A percentile compares a stretch with the other conserved stretches of the same genome.
Conservation (phyloP, 2,797 vertebrate species). For the Microctenopoma steveboyesi region DNA sequence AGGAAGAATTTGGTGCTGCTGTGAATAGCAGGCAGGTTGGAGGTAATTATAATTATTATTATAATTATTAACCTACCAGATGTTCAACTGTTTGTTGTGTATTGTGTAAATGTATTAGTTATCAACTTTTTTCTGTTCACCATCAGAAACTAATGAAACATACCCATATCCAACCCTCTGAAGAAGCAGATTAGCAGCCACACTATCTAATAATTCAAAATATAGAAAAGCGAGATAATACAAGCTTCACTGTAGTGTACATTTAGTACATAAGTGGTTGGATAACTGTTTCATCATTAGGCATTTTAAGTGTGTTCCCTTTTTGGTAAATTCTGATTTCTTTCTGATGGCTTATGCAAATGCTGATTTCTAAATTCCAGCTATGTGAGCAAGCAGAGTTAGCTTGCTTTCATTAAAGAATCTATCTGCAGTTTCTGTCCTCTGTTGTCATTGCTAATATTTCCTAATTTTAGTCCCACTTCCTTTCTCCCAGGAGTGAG, state of each 20-base stretch:
- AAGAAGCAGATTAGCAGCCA: background rate
- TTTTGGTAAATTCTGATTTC: background rate
- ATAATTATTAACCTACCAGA: background rate
- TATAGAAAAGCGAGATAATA: no score
- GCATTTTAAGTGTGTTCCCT: background rate
- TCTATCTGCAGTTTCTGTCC: background rate
- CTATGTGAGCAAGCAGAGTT: background rate
- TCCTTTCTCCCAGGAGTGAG: slow-evolving; percentile 26
- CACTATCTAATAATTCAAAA: background rate
- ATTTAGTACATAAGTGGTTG: no score
- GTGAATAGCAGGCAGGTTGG: slow-evolving; percentile 64
- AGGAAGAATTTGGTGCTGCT: slow-evolving; percentile 78
- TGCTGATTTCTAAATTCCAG: background rate
- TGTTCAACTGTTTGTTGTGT: background rate
- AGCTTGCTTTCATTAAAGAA: background rate
- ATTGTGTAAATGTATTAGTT: background rate
- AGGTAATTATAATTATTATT: slow-evolving; percentile 26
- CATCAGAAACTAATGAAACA: background rate
- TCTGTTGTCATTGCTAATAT: background rate
- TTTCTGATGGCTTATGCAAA: background rate
- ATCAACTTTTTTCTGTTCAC: background rate
- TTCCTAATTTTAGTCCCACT: background rate
- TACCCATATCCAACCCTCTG: no score
- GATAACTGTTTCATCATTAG: background rate
- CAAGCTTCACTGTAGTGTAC: no score